These are phyloP conservation scores for Oenanthe melanoleuca DNA, from an alignment of 2,113 vertebrate species.

Conservation along the genomic window DNA sequence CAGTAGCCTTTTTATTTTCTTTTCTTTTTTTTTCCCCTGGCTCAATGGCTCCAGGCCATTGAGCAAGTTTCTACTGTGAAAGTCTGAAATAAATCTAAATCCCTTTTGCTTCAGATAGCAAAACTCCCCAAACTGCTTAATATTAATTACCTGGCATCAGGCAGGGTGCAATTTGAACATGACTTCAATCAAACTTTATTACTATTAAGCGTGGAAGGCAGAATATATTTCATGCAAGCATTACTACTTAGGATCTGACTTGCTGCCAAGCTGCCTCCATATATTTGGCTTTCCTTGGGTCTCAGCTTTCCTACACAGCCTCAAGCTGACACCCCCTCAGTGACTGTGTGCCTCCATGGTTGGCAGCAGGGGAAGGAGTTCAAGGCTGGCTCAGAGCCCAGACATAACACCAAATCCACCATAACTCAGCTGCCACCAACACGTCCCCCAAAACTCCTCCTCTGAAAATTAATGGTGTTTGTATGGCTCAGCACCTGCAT, in stretches of 20 bases:
- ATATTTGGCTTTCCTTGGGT: background rate
- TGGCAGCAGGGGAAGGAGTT: background rate
- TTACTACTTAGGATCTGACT: constrained; percentile 13
- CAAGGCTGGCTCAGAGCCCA: constrained; percentile 3
- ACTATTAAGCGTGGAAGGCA: background rate
- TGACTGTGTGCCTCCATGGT: background rate
- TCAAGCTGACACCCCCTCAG: background rate
- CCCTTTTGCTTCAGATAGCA: constrained; percentile 33
- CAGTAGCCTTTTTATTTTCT: background rate
- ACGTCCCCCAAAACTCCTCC: background rate
- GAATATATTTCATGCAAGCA: constrained; percentile 29
- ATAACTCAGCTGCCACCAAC: background rate
- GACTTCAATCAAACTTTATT: constrained; percentile 59
- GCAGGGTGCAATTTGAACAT: constrained; percentile 32
- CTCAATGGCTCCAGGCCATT: background rate
- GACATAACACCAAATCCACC: background rate
- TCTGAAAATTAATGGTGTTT: constrained; percentile 19
- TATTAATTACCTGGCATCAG: constrained; percentile 59
- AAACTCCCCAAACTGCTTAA: constrained; percentile 23
- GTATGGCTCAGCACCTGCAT: background rate
- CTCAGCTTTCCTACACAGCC: background rate
- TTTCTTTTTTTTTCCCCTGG: no score
- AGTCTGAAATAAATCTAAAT: constrained; percentile 55
- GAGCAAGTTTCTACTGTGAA: constrained; percentile 7
- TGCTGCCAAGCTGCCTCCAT: constrained; percentile 16